Conservation (phyloP, 2,797 vertebrate species). For the Danio choprae region DNA sequence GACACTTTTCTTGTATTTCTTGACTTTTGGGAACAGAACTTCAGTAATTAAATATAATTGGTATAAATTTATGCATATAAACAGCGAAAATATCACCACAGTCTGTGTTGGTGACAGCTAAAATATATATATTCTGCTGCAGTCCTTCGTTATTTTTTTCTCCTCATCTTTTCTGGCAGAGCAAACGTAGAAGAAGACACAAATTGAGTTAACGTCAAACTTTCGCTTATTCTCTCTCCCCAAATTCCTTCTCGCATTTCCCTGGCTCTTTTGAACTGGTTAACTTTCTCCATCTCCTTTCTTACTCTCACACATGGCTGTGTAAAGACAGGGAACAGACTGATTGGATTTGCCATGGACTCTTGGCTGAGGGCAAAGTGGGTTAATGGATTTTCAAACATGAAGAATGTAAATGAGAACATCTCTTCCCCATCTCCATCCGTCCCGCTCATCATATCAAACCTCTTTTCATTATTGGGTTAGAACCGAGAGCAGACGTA, state of each 20-base stretch:
- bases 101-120: background rate
- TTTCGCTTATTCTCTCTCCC: background rate
- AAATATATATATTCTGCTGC: background rate
- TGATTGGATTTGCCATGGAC: slow-evolving; percentile 60
- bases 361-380: slow-evolving; percentile 54
- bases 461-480: slow-evolving; percentile 25
- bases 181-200: slow-evolving; percentile 40
- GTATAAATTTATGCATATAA: background rate
- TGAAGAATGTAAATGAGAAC: slow-evolving; percentile 57
- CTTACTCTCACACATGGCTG: slow-evolving; percentile 14
- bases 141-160: slow-evolving; percentile 12
- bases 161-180: slow-evolving; percentile 21
- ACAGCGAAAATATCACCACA: background rate
- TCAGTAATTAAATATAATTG: background rate
- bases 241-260: slow-evolving; percentile 6
- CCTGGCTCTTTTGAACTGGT: background rate
- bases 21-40: background rate
- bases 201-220: slow-evolving; percentile 51
- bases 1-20: no score
- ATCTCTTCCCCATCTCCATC: slow-evolving; percentile 39
- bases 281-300: slow-evolving; percentile 23
- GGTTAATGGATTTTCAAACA: slow-evolving; percentile 63
- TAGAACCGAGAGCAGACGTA: slow-evolving; percentile 10
- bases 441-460: slow-evolving; percentile 20
- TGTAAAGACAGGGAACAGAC: slow-evolving; percentile 48